A percentile compares a stretch with the other conserved stretches of the same genome.
Conservation (phyloP, 2,888 invertebrate species). For the Cosmia trapezina region DNA sequence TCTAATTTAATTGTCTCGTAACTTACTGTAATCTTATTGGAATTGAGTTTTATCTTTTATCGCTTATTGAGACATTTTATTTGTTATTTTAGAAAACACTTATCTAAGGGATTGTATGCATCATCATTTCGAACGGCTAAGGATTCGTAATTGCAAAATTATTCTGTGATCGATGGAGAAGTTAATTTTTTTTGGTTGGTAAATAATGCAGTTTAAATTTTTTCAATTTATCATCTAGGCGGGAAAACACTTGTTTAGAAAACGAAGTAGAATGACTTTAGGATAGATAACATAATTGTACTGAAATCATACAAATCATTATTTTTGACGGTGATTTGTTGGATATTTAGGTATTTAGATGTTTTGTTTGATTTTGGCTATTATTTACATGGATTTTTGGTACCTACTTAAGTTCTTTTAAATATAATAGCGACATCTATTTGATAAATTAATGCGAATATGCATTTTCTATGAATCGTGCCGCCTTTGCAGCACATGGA, state of each 20-base stretch:
- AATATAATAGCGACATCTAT: not conserved
- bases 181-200: not conserved
- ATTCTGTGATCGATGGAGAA: not conserved
- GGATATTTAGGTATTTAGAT: too few species aligned
- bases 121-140: too few species aligned
- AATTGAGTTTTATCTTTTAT: not conserved
- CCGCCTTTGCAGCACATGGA: conserved; percentile 1
- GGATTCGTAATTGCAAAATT: not conserved
- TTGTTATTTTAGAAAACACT: not conserved
- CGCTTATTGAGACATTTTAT: not conserved
- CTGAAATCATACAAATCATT: not conserved
- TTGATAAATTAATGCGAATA: not conserved
- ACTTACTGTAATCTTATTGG: conserved; percentile 29
- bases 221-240: not conserved
- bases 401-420: not conserved
- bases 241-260: not conserved
- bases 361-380: not conserved
- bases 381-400: not conserved
- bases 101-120: not conserved
- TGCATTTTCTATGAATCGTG: not conserved
- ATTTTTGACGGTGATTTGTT: not conserved
- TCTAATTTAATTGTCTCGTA: conserved; percentile 11
- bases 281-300: not conserved
- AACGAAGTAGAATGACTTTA: not conserved
- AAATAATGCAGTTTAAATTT: not conserved